Evolutionary conservation across 1,140 invertebrate species (phyloP).

Genomic region (Drosophila albomicans): DNA sequence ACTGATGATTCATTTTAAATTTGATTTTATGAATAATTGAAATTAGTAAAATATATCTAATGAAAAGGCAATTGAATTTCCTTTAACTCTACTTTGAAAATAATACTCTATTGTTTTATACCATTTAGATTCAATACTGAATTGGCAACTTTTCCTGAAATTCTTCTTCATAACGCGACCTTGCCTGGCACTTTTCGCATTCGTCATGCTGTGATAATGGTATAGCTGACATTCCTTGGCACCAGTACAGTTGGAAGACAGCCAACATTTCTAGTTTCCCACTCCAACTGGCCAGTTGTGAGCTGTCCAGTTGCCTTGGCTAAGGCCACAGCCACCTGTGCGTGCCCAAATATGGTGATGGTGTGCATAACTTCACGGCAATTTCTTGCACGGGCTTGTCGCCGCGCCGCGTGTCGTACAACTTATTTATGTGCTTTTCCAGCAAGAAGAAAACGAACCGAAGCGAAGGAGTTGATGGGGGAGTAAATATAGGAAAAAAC

Average conservation of each 20-base stretch:
- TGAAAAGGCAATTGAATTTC: too few relatives aligned
- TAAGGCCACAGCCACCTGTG: constrained; percentile 69
- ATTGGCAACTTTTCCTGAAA: background rate
- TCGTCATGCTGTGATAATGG: constrained; percentile 15
- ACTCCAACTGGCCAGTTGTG: background rate
- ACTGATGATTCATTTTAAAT: too few relatives aligned
- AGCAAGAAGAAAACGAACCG: constrained; percentile 27
- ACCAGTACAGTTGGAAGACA: constrained; percentile 4
- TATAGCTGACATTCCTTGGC: constrained; percentile 25
- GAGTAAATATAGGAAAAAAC: constrained; percentile 33
- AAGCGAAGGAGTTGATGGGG: constrained; percentile 18
- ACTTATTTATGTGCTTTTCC: constrained; percentile 76
- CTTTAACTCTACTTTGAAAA: too few relatives aligned
- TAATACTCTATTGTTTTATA: too few relatives aligned
- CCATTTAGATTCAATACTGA: too few relatives aligned
- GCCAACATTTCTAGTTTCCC: constrained; percentile 31
- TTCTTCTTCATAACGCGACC: constrained; percentile 5
- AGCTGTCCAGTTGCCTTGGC: constrained; percentile 51
- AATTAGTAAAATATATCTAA: too few relatives aligned
- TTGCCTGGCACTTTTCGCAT: constrained; percentile 21
- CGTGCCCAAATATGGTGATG: constrained; percentile 70
- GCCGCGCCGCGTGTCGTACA: constrained; percentile 70
- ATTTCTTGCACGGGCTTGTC: constrained; percentile 58
- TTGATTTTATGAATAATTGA: too few relatives aligned
- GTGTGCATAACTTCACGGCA: constrained; percentile 76